These are phyloP conservation scores for Corydoras sp. DNA, from an alignment of 2,113 vertebrate species.

Conservation along the genomic window DNA sequence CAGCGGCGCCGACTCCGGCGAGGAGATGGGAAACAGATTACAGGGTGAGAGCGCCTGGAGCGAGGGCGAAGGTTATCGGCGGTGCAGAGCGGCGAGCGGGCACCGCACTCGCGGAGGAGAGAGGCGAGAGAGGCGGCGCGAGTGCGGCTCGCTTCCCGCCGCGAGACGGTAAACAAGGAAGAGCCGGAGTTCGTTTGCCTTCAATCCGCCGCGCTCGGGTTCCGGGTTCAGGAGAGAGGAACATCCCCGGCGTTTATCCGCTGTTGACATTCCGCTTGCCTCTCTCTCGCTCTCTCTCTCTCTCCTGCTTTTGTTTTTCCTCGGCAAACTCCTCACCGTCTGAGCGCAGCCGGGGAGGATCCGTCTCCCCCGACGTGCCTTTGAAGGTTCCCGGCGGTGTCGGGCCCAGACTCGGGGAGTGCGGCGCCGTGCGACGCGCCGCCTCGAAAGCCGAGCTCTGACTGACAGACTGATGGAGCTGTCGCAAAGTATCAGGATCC, in stretches of 20 bases:
- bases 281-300: conserved; percentile 2
- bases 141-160: conserved; percentile 16
- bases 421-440: background rate
- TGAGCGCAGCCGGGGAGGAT: background rate
- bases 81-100: conserved; percentile 30
- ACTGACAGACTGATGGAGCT: conserved; percentile 38
- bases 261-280: conserved; percentile 39
- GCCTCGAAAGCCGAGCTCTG: conserved; percentile 18
- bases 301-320: conserved; percentile 15
- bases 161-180: conserved; percentile 35
- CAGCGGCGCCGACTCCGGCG: conserved; percentile 19
- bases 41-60: conserved; percentile 21
- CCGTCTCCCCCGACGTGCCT: conserved; percentile 25
- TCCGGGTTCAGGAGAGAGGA: conserved; percentile 34
- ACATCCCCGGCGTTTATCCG: conserved; percentile 32
- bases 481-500: conserved; percentile 33
- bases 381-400: conserved; percentile 33
- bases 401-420: conserved; percentile 12
- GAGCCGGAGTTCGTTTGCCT: conserved; percentile 33
- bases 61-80: conserved; percentile 35
- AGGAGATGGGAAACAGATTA: conserved; percentile 38
- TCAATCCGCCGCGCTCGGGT: conserved; percentile 29
- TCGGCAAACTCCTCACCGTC: background rate
- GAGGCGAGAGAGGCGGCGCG: background rate
- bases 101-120: conserved; percentile 5